phyloP scores from a whole-genome alignment of 2,113 vertebrate genomes.

The Marcusenius ussheri region DNA sequence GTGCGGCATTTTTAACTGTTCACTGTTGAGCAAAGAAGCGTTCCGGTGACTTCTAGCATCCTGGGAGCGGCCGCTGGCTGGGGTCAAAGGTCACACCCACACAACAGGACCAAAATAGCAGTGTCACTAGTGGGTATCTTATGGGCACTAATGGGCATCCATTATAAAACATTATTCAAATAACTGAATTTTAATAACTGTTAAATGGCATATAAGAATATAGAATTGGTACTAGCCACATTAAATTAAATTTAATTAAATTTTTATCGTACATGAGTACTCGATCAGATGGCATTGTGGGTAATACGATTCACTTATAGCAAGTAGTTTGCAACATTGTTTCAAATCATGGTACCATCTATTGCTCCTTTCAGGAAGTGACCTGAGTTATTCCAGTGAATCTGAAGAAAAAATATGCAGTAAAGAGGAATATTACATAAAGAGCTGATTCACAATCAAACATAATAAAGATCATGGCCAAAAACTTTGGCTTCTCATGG shows the following conservation, averaged over 20 bases:
- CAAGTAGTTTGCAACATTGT: not conserved
- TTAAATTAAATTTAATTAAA: not conserved
- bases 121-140: not conserved
- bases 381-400: not conserved
- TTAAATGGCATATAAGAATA: not conserved
- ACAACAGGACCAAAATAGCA: not conserved
- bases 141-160: not conserved
- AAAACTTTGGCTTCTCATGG: not conserved
- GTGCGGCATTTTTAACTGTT: not conserved
- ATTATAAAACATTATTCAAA: not conserved
- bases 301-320: not conserved
- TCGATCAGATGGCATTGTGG: not conserved
- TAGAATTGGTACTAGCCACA: not conserved
- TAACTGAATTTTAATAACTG: not conserved
- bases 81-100: not conserved
- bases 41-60: not conserved
- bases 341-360: not conserved
- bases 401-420: not conserved
- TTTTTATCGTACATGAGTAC: not conserved
- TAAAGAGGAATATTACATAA: not conserved
- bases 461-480: not conserved
- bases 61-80: not conserved
- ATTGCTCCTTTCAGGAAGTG: not conserved
- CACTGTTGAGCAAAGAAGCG: not conserved
- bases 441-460: not conserved